Evolutionary conservation across 30 jellyfish, hydroid and myxozoan species (phyloP).

Genomic region (Aurelia sp.): DNA sequence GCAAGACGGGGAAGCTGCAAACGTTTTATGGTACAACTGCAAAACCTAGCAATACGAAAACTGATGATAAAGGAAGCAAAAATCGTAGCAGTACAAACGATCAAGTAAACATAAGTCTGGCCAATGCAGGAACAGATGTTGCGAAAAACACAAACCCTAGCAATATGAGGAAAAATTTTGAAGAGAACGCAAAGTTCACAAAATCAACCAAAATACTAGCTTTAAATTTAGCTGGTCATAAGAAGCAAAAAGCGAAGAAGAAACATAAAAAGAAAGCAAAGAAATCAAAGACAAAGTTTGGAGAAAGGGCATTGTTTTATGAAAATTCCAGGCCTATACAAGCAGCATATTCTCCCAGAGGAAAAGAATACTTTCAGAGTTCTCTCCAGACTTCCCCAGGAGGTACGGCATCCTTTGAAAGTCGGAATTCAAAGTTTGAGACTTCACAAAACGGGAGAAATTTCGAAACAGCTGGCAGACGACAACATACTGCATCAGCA

Average conservation of each 20-base stretch:
- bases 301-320: too few relatives aligned
- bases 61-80: neutral
- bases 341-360: conserved; percentile 6
- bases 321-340: neutral
- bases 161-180: too few relatives aligned
- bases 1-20: conserved; percentile 50
- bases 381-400: conserved; percentile 28
- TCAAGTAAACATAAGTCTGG: neutral
- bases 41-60: neutral
- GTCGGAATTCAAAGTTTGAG: neutral
- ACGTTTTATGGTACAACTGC: conserved; percentile 42
- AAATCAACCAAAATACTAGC: neutral
- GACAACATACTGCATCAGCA: too few relatives aligned
- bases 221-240: too few relatives aligned
- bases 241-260: too few relatives aligned
- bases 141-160: too few relatives aligned
- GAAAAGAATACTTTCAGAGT: conserved; percentile 34
- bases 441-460: neutral
- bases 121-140: too few relatives aligned
- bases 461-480: too few relatives aligned
- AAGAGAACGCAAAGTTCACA: neutral
- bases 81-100: neutral
- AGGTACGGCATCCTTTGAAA: neutral
- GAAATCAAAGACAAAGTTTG: too few relatives aligned
- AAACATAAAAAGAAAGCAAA: too few relatives aligned